These are phyloP conservation scores for Capricornis sumatraensis DNA, from an alignment of 2,113 vertebrate species.

Conservation along the genomic window DNA sequence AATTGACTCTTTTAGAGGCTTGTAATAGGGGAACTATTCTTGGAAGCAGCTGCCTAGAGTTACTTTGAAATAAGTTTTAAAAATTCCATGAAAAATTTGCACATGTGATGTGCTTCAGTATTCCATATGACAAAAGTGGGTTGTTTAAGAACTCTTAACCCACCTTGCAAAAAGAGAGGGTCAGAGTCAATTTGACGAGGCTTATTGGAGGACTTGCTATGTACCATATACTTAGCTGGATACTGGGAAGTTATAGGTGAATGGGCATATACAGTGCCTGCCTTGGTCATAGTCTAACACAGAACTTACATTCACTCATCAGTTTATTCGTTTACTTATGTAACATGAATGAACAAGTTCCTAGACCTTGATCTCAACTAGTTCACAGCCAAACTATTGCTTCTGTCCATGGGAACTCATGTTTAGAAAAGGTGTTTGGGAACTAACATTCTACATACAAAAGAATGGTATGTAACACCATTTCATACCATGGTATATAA, in stretches of 20 bases:
- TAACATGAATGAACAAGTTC: neutral
- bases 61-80: neutral
- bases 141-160: neutral
- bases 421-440: neutral
- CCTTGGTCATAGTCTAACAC: neutral
- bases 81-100: neutral
- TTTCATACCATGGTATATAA: neutral
- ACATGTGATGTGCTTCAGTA: neutral
- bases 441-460: neutral
- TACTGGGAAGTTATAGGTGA: neutral
- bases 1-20: neutral
- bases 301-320: neutral
- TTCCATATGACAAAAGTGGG: neutral
- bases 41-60: neutral
- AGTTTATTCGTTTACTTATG: neutral
- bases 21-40: neutral
- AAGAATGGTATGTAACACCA: neutral
- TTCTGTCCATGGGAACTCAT: neutral
- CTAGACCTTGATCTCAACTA: neutral
- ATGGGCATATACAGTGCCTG: neutral
- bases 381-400: neutral
- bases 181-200: neutral
- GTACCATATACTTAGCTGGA: neutral
- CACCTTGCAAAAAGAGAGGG: neutral
- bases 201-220: neutral